Base-by-base conservation (phyloP, 2,797 vertebrate species). In the Enteromius thamalakanensis region DNA sequence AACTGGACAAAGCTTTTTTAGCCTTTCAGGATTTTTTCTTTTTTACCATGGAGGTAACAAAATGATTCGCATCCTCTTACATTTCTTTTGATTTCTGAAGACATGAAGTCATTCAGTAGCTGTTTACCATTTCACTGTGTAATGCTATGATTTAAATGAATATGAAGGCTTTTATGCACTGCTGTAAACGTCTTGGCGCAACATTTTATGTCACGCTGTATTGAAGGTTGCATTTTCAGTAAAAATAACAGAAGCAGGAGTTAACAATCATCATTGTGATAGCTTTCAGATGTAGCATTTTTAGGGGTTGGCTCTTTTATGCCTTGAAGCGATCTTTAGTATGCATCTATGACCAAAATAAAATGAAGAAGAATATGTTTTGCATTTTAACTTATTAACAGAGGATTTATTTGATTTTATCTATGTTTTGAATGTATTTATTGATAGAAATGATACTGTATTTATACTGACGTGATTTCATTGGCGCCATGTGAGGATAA, bases 401-500 rank as follows among this genome's bases (percentile, higher is more conserved):
- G 84, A 87, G 78, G 45, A 49, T 87, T 84, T 86, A 87, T 87
- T 87, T 84, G 78, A 58, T 76, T 84, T 85, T 86, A 84, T 83
- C 64, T 68, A 77, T 85, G 75, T 87, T 84, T 68, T 76, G 78
- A 87, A 86, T 90, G 90, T 90, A 90, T 91, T 90, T 89, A 88
- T 90, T 85, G 80, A 87, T 72, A 84, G 67, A 86, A 69, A 69
- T 71, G 26, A 86, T 78, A 76, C 84, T 88, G 87, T 90, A 89
- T 90, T 89, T 90, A 86, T 90, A 89, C 79, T 76, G 64, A 82
- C 82, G 79, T 77, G 60, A 87, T 79, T 87, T 90, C 85, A 90
- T 92, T 91, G 91, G 93, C 90, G 58, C 42, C 77, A 42, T 86
- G 67, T 92, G 89, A 91, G 89, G 53, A 81, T 81, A 69, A 80